Evolutionary conservation across 2,113 vertebrate species (phyloP).

Genomic region (Mohoua ochrocephala): DNA sequence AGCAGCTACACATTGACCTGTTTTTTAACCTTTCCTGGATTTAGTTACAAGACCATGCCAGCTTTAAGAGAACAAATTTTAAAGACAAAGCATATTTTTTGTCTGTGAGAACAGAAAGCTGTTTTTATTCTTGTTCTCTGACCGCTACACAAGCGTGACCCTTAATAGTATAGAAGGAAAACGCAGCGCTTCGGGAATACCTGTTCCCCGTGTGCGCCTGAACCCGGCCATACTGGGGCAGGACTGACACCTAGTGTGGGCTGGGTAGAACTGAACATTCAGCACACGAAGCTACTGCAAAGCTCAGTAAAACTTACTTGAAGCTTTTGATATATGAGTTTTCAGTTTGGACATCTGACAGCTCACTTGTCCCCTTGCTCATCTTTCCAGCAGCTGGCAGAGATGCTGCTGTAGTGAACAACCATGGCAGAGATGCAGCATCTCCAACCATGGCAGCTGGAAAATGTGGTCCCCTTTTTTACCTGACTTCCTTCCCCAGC

Average conservation of each 20-base stretch:
- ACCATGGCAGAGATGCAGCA: background rate
- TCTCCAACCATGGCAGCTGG: background rate
- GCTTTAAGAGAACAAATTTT: background rate
- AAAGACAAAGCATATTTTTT: background rate
- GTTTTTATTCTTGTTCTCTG: background rate
- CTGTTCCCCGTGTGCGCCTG: fast-evolving
- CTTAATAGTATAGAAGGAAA: fast-evolving
- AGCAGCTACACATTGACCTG: background rate
- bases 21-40: background rate
- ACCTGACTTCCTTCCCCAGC: background rate
- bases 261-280: background rate
- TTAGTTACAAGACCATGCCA: background rate
- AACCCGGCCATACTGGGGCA: background rate
- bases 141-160: fast-evolving
- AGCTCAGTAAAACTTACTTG: background rate
- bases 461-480: background rate
- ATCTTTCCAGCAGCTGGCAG: background rate
- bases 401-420: background rate
- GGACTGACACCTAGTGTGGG: conserved; percentile 33
- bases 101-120: fast-evolving
- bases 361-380: fast-evolving
- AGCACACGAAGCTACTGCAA: background rate
- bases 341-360: background rate
- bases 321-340: fast-evolving
- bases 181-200: fast-evolving